phyloP scores from a whole-genome alignment of 2,797 vertebrate genomes.

The Anomalospiza imberbis region DNA sequence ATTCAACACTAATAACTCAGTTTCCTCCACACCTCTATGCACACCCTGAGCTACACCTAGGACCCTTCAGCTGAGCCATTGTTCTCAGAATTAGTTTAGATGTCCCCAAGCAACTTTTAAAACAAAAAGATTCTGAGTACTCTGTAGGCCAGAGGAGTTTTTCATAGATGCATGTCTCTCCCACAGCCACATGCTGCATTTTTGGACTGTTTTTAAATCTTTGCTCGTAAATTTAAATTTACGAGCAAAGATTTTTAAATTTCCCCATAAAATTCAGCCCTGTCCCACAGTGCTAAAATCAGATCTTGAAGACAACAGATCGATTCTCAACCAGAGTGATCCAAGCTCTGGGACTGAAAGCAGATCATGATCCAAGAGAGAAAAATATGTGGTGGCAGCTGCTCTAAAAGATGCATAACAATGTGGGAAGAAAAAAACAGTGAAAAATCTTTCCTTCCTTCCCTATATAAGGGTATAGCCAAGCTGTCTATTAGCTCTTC shows the following conservation, averaged over 20 bases:
- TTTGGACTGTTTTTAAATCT: not conserved
- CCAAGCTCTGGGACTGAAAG: not conserved
- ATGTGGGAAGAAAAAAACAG: not conserved
- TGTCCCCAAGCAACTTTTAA: not conserved
- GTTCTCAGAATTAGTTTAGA: not conserved
- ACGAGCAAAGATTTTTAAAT: too few species aligned
- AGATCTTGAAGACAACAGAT: not conserved
- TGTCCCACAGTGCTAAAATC: not conserved
- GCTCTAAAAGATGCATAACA: not conserved
- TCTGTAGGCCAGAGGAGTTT: not conserved
- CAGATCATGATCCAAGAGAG: not conserved
- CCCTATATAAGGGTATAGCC: not conserved
- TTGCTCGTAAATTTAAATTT: too few species aligned
- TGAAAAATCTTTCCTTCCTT: not conserved
- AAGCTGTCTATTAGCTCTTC: not conserved
- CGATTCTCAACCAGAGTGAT: not conserved
- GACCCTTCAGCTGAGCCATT: not conserved
- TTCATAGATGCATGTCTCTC: not conserved
- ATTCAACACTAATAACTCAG: not conserved
- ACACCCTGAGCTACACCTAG: not conserved
- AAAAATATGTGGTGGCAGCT: not conserved
- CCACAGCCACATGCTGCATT: not conserved
- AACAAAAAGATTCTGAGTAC: not conserved
- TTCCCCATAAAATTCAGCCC: not conserved
- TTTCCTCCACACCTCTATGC: not conserved